These are phyloP conservation scores for Pavo muticus DNA, from an alignment of 2,113 vertebrate genomes.

Conservation along the genomic window DNA sequence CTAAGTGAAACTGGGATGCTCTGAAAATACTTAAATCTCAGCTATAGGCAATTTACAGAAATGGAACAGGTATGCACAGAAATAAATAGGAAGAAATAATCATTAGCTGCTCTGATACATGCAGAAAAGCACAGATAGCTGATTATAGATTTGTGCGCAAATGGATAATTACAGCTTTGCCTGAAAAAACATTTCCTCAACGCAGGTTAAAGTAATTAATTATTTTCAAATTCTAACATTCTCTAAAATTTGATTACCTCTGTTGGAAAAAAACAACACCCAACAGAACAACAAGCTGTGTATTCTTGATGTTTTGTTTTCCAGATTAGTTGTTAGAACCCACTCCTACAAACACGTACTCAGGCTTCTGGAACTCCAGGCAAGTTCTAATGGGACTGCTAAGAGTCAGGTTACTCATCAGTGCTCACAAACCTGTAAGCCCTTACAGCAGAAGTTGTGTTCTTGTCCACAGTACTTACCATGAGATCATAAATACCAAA, in stretches of 20 bases:
- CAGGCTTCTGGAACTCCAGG: background rate
- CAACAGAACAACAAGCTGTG: background rate
- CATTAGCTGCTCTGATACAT: background rate
- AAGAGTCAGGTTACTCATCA: background rate
- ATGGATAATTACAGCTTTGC: background rate
- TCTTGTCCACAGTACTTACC: background rate
- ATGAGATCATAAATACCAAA: background rate
- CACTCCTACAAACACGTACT: background rate
- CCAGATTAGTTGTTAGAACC: background rate
- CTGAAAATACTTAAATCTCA: background rate
- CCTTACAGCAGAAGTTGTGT: background rate
- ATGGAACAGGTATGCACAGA: background rate
- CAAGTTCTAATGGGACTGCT: background rate
- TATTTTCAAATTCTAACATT: background rate
- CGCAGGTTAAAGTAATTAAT: background rate
- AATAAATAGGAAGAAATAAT: background rate
- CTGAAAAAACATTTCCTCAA: background rate
- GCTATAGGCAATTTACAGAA: background rate
- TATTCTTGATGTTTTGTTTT: background rate
- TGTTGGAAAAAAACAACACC: background rate
- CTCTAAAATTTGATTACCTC: background rate
- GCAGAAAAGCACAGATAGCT: background rate
- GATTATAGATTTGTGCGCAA: background rate
- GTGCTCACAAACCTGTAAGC: background rate
- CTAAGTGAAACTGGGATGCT: background rate